Conservation (phyloP, 2,797 vertebrate genomes). For the Meriones psammophilus region DNA sequence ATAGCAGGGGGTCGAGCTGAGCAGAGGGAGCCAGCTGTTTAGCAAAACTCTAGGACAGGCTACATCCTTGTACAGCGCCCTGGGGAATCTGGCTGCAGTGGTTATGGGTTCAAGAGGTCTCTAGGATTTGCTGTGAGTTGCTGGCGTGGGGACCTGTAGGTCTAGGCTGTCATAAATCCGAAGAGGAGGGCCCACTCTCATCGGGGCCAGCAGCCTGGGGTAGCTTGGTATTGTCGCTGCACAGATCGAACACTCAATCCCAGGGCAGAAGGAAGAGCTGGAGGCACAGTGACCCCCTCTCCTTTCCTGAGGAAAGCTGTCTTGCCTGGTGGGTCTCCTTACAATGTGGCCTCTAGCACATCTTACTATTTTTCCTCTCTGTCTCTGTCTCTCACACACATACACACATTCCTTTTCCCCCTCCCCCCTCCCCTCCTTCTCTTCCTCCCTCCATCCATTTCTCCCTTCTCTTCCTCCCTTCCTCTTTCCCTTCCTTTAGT, state of each 20-base stretch:
- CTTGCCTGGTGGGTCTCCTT: background rate
- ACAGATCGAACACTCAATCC: background rate
- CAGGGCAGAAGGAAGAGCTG: background rate
- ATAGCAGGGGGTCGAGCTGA: background rate
- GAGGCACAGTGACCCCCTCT: background rate
- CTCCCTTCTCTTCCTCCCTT: background rate
- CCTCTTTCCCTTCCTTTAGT: background rate
- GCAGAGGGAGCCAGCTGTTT: background rate
- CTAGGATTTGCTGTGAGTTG: slow-evolving; percentile 20
- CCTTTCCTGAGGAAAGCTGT: background rate
- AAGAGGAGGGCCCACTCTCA: background rate
- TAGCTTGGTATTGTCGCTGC: background rate
- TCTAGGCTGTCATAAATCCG: slow-evolving; percentile 5
- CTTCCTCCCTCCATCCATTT: background rate
- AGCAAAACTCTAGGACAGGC: background rate
- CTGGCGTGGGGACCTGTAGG: background rate
- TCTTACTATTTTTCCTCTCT: background rate
- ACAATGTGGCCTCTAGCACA: background rate
- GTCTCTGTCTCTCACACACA: background rate
- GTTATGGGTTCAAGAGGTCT: background rate
- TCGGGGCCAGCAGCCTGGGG: background rate
- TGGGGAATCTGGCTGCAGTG: background rate
- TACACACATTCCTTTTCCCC: too few relatives aligned
- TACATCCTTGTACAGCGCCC: background rate
- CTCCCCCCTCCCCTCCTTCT: background rate